Evolutionary conservation across 37 sponge, comb jelly and placozoan species (phyloP).

Genomic region (Oscarella lobularis): DNA sequence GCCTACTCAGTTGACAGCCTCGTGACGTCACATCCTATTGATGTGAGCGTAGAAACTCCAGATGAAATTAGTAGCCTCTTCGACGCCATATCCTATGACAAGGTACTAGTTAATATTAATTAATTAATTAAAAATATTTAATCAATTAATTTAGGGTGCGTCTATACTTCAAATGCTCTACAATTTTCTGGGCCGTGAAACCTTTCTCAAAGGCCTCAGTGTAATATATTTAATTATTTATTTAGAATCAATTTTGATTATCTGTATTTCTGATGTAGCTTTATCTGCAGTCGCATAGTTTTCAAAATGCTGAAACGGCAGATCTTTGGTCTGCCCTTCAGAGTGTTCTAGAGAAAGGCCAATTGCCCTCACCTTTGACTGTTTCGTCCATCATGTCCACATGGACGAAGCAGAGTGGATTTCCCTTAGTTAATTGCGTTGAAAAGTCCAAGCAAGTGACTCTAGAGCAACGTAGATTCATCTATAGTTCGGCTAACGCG

Average conservation of each 20-base stretch:
- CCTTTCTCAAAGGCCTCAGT: conserved; percentile 37
- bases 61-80: conserved; percentile 80
- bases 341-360: too few species aligned
- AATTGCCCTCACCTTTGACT: too few species aligned
- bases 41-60: conserved; percentile 28
- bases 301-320: conserved; percentile 47
- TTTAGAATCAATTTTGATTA: too few species aligned
- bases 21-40: conserved; percentile 55
- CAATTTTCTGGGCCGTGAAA: conserved; percentile 29
- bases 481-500: not conserved
- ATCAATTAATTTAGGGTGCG: conserved; percentile 60
- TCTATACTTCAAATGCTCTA: conserved; percentile 62
- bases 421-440: conserved; percentile 39
- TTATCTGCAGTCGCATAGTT: conserved; percentile 31
- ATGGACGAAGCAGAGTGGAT: conserved; percentile 83
- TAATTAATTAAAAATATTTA: too few species aligned
- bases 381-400: conserved; percentile 61
- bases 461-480: not conserved
- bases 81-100: conserved; percentile 88
- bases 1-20: conserved; percentile 31
- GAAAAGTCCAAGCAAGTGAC: not conserved
- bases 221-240: too few species aligned
- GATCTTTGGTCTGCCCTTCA: too few species aligned
- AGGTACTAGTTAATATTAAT: conserved; percentile 35
- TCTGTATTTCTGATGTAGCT: too few species aligned